phyloP scores from a whole-genome alignment of 2,113 vertebrate genomes.

The Catharus bicknelli region DNA sequence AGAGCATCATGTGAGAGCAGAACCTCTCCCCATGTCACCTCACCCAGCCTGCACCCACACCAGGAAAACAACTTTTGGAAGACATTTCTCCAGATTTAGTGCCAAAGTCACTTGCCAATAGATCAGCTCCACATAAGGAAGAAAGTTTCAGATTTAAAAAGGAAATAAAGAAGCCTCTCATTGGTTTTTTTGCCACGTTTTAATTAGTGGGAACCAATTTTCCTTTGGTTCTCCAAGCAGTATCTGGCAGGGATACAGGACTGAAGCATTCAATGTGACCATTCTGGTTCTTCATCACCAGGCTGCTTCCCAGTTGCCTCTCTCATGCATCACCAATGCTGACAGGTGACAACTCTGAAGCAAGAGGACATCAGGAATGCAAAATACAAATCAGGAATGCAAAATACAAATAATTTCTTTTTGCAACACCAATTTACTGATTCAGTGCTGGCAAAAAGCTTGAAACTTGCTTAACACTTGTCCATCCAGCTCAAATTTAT shows the following conservation, averaged over 20 bases:
- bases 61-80: neutral
- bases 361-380: neutral
- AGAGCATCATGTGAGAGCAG: fast-evolving
- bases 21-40: neutral
- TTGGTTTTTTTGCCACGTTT: fast-evolving
- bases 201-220: conserved; percentile 28
- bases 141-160: neutral
- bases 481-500: neutral
- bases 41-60: neutral
- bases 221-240: neutral
- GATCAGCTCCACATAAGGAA: conserved; percentile 6
- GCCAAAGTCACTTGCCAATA: conserved; percentile 9
- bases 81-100: neutral
- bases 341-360: neutral
- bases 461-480: neutral
- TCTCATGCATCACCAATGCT: neutral
- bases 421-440: neutral
- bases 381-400: neutral
- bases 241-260: conserved; percentile 5
- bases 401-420: neutral
- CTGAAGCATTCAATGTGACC: neutral
- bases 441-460: neutral
- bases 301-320: neutral
- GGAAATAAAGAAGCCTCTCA: conserved; percentile 3
- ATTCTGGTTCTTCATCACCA: neutral